These are phyloP conservation scores for Orchesella flavescens DNA, from an alignment of 2,888 invertebrate genomes.

Conservation along the genomic window DNA sequence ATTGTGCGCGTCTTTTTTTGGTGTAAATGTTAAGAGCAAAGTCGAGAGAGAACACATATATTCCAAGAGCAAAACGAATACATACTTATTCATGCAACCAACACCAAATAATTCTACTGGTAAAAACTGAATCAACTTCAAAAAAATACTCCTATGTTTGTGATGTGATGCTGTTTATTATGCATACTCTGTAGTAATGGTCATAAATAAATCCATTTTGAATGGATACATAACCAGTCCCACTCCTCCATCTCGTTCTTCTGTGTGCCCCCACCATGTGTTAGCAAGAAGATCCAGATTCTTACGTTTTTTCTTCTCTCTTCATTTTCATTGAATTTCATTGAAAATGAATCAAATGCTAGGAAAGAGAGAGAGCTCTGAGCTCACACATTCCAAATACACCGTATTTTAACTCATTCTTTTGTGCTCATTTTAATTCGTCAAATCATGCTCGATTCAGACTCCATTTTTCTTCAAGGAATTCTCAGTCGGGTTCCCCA, in stretches of 20 bases:
- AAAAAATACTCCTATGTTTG: not conserved
- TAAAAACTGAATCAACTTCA: constrained; percentile 8
- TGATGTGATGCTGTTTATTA: constrained; percentile 36
- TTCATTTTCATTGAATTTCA: constrained; percentile 43
- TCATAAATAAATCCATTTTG: constrained; percentile 57
- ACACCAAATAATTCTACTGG: not conserved
- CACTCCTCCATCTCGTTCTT: constrained; percentile 32
- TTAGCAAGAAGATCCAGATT: constrained; percentile 30
- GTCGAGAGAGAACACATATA: not conserved
- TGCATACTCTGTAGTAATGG: constrained; percentile 45
- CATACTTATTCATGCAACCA: not conserved
- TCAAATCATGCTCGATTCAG: constrained; percentile 58
- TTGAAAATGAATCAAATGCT: constrained; percentile 34
- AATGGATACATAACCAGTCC: constrained; percentile 60
- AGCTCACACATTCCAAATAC: constrained; percentile 5
- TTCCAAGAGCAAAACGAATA: not conserved
- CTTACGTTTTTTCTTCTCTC: constrained; percentile 12
- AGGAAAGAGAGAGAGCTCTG: not conserved
- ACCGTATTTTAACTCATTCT: constrained; percentile 34
- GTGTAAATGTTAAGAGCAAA: too few relatives aligned
- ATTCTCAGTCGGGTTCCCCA: constrained; percentile 56
- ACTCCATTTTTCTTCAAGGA: constrained; percentile 41
- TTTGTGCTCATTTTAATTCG: constrained; percentile 50
- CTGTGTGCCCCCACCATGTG: not conserved
- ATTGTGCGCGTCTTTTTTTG: not conserved